Conservation (phyloP, 2,888 invertebrate genomes). For the Rhopalosiphum nymphaeae region DNA sequence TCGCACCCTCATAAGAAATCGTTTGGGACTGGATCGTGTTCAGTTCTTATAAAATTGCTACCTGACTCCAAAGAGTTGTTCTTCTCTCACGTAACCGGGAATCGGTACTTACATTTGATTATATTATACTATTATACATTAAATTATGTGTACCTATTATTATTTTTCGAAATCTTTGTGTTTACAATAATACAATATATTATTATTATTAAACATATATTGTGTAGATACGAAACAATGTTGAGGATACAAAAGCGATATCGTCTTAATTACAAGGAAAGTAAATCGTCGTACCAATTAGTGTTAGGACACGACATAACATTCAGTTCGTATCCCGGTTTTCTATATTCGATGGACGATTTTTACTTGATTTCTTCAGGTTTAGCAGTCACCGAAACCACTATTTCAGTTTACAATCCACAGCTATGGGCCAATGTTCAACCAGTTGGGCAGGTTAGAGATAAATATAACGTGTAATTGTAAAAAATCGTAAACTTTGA, state of each 20-base stretch:
- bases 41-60: constrained; percentile 78
- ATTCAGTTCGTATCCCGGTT: constrained; percentile 88
- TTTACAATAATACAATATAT: background rate
- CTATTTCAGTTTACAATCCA: constrained; percentile 81
- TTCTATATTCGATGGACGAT: constrained; percentile 85
- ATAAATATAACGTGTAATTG: constrained; percentile 41
- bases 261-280: constrained; percentile 80
- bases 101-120: constrained; percentile 70
- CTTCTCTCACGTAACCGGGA: constrained; percentile 79
- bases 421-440: constrained; percentile 76
- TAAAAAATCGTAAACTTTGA: background rate
- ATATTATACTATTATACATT: too few relatives aligned
- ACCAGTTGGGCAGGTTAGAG: constrained; percentile 42
- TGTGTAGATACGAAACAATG: constrained; percentile 81
- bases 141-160: constrained; percentile 68
- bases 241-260: constrained; percentile 86
- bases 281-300: constrained; percentile 72
- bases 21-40: constrained; percentile 75
- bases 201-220: background rate
- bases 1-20: constrained; percentile 77
- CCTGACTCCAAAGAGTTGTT: constrained; percentile 75
- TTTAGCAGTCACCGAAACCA: constrained; percentile 82
- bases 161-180: background rate
- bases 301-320: constrained; percentile 79
- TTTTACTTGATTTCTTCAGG: constrained; percentile 78